Evolutionary conservation across 1,140 invertebrate genomes (phyloP), one percentile per base, ranked within the genome.

Genomic region (Latrodectus geometricus): DNA sequence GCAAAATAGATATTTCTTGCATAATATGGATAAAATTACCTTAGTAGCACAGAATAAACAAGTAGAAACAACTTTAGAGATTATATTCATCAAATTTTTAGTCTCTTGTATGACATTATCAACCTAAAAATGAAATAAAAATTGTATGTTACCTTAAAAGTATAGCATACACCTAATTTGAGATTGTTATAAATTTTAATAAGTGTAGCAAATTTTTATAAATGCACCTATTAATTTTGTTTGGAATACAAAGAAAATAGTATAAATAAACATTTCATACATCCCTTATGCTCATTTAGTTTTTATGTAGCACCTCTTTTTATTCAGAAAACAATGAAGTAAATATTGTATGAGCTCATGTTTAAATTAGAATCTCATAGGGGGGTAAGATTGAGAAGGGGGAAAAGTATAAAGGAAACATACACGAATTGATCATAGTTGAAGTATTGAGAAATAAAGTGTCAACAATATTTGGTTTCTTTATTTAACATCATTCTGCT

Each of bases 41-140:
- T 99, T 99, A 90, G 96, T 99, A 88, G 98, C 98, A 93, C 98
- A 99, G 91, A 98, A 96, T 93, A 99, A 99, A 91, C 98, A 99
- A 73, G 97, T 98, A 17, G 97, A 98, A 78, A 99, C 98, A 88
- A 99, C 97, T 94, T 99, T 99, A 86, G 98, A 98, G 89, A 99
- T 98, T 87, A 98, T 96, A 92, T 98, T 98, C 98, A 99, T 99
- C 72, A 99, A 93, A 91, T 98, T 98, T 92, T 99, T 99, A 2
- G 98, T 99, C 92, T 99, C 97, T 91, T 98, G 97, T 89, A 99
- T 99, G 54, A 99, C 98, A 91, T 96, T 97, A 92, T 99, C 98
- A 79, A 99, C 93, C 92, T 93, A 74, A 49, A 83, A 81, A 52
- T 56, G 14, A 76, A 21, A 76, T 56, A 4, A 49, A 35, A 66